Base-by-base conservation (phyloP, 2,888 invertebrate genomes). In the Pimpla rufipes region DNA sequence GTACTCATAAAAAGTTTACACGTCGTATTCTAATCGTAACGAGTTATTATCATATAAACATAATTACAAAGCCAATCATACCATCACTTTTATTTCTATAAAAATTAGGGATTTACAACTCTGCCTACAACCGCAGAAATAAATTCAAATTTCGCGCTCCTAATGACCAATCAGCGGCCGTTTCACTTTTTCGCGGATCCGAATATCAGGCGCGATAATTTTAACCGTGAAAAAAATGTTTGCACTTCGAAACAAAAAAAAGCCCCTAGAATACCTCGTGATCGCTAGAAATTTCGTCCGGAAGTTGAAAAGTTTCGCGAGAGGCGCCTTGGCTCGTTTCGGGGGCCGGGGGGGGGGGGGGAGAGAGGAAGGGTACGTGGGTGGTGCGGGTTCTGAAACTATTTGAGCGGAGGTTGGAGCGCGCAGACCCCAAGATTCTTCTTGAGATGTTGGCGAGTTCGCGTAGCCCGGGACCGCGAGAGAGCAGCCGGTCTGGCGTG, bases 401-500 rank as follows among this genome's bases (percentile, higher is more conserved):
- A 35, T 59, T 35, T n/a, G 29, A 57, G 59, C 16, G 59, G n/a
- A 16, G 59, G 35, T 8, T 29, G 35, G n/a, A 42, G 13, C 29
- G 29, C 40, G 55, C 55, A 21, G 64, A 35, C 8, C 7, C 16
- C 40, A 16, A 66, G 35, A 59, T 73, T 73, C 73, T 73, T 73
- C 45, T 16, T 5, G 59, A 45, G 45, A 45, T 59, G 45, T 35
- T 57, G n/a, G 45, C 29, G 29, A 18, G 18, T 45, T 35, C 57
- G 45, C 23, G 45, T 37, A 23, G 10, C 29, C 2, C 42, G 57
- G 40, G 21, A 35, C 11, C n/a, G 10, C 68, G 42, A 8, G 29
- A 2, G 3, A 3, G 18, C 66, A 40, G 13, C 8, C 62, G 68
- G 13, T 80, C 73, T 76, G 68, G 62, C 62, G 80, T 83, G 55